These are phyloP conservation scores for Hartigia nigra DNA, from an alignment of 2,888 invertebrate genomes.

Conservation along the genomic window DNA sequence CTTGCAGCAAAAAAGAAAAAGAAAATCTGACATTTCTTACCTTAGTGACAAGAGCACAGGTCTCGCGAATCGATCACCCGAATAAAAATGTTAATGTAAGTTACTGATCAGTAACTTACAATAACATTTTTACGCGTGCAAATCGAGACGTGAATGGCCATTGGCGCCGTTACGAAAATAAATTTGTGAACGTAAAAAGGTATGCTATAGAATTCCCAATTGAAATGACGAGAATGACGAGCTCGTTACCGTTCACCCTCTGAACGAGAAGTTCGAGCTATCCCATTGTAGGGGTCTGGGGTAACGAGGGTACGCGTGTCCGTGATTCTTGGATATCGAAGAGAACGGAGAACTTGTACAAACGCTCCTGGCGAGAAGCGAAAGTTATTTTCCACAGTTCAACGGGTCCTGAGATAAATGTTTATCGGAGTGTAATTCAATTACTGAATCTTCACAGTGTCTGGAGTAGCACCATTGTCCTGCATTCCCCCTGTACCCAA, in stretches of 20 bases:
- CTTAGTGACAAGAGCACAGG: too few relatives aligned
- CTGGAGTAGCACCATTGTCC: slow-evolving; percentile 50
- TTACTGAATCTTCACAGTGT: slow-evolving; percentile 59
- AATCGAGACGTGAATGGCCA: background rate
- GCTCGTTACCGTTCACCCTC: background rate
- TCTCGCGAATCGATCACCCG: too few relatives aligned
- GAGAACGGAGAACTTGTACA: background rate
- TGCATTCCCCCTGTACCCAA: slow-evolving; percentile 33
- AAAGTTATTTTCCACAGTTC: slow-evolving; percentile 37
- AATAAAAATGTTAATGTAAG: too few relatives aligned
- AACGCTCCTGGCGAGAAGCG: background rate
- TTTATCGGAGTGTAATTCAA: slow-evolving; percentile 63
- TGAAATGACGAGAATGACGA: background rate
- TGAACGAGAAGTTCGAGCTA: background rate
- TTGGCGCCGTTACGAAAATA: background rate
- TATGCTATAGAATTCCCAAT: background rate
- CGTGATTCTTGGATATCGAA: background rate
- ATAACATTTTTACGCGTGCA: too few relatives aligned
- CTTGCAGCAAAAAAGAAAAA: background rate
- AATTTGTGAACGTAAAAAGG: background rate
- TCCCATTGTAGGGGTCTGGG: background rate
- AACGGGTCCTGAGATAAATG: slow-evolving; percentile 41
- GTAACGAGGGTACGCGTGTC: background rate
- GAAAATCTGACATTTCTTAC: too few relatives aligned
- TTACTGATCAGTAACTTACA: too few relatives aligned